Conservation (phyloP, 2,888 invertebrate species). For the Acholoe squamosa region DNA sequence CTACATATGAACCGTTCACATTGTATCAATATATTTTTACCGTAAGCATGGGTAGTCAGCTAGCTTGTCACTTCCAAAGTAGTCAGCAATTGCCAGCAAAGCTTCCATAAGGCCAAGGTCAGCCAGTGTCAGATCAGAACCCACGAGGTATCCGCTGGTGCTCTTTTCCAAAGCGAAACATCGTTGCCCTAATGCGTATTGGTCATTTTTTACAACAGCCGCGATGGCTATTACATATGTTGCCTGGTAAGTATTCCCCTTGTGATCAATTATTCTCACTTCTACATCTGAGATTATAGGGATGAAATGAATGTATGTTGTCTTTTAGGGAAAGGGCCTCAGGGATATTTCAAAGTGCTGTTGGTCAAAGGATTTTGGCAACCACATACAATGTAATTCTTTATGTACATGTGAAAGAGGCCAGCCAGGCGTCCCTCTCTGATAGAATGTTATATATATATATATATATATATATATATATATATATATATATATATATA, state of each 20-base stretch:
- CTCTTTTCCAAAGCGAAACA: background rate
- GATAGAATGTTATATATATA: too few species aligned
- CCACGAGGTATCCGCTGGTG: background rate
- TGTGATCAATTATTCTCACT: background rate
- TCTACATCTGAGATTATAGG: background rate
- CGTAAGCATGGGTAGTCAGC: background rate
- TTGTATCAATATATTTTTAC: background rate
- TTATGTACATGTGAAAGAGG: too few species aligned
- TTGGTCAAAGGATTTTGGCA: background rate
- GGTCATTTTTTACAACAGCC: background rate
- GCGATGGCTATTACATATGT: background rate
- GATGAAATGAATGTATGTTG: background rate
- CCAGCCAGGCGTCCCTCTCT: background rate
- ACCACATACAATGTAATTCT: background rate
- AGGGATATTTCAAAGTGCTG: background rate
- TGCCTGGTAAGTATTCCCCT: background rate
- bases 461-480: background rate
- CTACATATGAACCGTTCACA: too few species aligned
- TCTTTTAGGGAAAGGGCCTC: background rate
- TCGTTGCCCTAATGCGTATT: background rate
- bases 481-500: background rate
- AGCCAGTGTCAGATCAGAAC: background rate
- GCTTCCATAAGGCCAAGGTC: constrained; percentile 41
- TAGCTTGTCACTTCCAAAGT: background rate
- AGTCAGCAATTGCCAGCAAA: constrained; percentile 18